Evolutionary conservation across 2,797 vertebrate genomes (phyloP).

Genomic region (Naso thynnoides): DNA sequence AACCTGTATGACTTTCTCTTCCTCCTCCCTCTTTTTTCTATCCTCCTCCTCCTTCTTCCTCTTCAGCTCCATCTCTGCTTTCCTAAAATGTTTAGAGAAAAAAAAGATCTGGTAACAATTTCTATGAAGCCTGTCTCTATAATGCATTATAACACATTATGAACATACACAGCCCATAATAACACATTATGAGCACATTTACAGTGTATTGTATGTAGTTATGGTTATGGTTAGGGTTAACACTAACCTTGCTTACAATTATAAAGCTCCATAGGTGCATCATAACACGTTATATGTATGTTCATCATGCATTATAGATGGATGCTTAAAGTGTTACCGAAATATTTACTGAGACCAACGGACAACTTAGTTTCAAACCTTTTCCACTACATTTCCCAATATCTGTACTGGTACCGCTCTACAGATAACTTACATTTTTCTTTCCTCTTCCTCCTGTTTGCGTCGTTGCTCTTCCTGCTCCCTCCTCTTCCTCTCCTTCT

Average conservation of each 20-base stretch:
- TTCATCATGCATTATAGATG: no score
- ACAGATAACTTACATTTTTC: conserved; percentile 87
- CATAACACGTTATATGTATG: no score
- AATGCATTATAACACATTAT: no score
- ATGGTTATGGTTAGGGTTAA: no score
- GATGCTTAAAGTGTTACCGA: no score
- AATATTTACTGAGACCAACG: background rate
- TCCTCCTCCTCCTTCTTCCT: conserved; percentile 97
- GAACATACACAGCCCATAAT: no score
- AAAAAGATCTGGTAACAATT: no score
- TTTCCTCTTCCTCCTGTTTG: conserved; percentile 93
- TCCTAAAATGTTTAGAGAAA: conserved; percentile 81
- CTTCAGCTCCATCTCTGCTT: conserved; percentile 96
- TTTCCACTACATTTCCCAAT: background rate
- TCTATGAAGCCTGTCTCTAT: no score
- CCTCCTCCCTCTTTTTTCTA: conserved; percentile 92
- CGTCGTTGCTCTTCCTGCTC: conserved; percentile 92
- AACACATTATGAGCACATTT: no score
- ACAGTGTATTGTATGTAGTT: no score
- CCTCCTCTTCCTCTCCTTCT: conserved; percentile 89
- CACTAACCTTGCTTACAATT: no score
- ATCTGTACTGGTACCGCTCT: background rate
- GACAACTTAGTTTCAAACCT: background rate
- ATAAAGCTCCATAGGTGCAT: no score
- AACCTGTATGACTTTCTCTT: conserved; percentile 94